phyloP scores from a whole-genome alignment of 2,888 invertebrate species.

The Rhabditoides inermis region DNA sequence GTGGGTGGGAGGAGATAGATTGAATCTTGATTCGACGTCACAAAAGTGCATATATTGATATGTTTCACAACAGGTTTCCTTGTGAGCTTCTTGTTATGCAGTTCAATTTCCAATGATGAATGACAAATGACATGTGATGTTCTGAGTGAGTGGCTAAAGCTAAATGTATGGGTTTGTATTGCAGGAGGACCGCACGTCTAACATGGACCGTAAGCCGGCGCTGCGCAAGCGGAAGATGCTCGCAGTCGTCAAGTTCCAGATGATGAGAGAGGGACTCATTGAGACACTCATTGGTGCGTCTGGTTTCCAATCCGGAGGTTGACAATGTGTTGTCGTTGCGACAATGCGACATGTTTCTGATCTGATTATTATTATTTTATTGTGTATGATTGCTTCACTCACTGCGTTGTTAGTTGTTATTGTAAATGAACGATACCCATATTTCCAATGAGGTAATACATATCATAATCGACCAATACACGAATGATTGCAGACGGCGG shows the following conservation, averaged over 20 bases:
- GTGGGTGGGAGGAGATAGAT: constrained; percentile 49
- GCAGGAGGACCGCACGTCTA: constrained; percentile 78
- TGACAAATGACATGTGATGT: background rate
- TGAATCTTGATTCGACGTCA: background rate
- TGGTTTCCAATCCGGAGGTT: too few relatives aligned
- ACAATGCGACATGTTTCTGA: background rate
- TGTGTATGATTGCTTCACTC: background rate
- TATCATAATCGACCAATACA: too few relatives aligned
- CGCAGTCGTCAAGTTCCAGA: constrained; percentile 76
- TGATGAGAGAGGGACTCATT: constrained; percentile 66
- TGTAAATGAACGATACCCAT: too few relatives aligned
- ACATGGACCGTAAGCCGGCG: constrained; percentile 75
- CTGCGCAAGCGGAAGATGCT: constrained; percentile 84
- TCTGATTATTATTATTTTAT: background rate
- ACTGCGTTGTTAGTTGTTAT: too few relatives aligned
- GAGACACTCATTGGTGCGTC: too few relatives aligned
- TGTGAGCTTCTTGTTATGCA: background rate
- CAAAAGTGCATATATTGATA: background rate
- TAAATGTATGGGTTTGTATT: background rate
- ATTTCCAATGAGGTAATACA: too few relatives aligned
- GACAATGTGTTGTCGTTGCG: too few relatives aligned
- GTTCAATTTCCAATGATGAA: background rate
- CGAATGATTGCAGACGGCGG: constrained; percentile 96
- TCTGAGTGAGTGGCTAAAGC: background rate
- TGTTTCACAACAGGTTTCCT: background rate